Base-by-base conservation (phyloP, 2,888 invertebrate genomes). In the Miltochrista miniata region DNA sequence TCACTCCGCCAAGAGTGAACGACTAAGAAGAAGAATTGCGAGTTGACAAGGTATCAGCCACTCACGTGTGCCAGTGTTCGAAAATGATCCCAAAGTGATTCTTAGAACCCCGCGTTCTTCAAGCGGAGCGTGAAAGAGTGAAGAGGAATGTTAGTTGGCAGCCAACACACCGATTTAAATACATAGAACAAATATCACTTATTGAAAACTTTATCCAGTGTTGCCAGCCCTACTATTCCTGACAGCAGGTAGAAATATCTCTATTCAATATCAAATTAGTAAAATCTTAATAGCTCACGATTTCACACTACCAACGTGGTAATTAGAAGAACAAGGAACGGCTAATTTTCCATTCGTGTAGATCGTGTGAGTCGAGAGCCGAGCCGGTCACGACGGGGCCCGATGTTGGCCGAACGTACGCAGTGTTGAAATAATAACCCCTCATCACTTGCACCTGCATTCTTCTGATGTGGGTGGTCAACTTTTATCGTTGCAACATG, bases 371-470 rank as follows among this genome's bases (percentile, higher is more conserved):
- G 56, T 40, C 11, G 46, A 56, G 60, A 64, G 55, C 55, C 53
- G 61, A 56, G 60, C 63, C 51, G 59, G 61, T 66, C 58, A 60
- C 62, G 67, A 57, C 54, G 31, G 35, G 15, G 44, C 33, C 45
- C 56, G 53, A 54, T 51, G 58, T 45, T 59, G 56, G 41, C 54
- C 56, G 51, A 57, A 54, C 46, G 46, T 59, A 56, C 62, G 5
- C 5, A 24, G 55, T 55, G 54, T 64, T 55, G 61, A 61, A 59
- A 50, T 61, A 69, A 71, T 72, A 74, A 68, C 70, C 77, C 64
- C 63, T 75, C 61, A 76, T 80, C 77, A 75, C 56, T 68, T 66
- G n/a, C n/a, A n/a, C n/a, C 69, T 70, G 65, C 68, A 70, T 70
- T 64, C 60, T 65, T 57, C 51, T 43, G 53, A 54, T 51, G 56